Percentiles rank a stretch among this genome's conserved stretches.
Conservation (phyloP, 2,888 invertebrate species). For the Noctuana brunneofusca region DNA sequence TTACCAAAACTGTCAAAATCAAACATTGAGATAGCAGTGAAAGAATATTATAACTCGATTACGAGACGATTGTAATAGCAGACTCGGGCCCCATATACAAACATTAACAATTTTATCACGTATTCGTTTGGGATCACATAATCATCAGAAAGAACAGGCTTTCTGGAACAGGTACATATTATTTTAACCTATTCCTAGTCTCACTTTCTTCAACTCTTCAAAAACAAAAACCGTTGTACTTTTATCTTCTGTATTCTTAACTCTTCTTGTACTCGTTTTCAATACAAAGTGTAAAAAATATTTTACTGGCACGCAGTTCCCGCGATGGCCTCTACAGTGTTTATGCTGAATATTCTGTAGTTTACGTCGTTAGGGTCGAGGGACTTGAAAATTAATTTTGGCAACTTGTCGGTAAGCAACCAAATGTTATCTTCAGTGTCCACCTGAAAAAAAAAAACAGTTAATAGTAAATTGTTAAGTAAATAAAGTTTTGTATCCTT, state of each 20-base stretch:
- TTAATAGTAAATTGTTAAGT: neutral
- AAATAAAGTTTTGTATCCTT: neutral
- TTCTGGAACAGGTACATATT: neutral
- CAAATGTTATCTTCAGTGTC: slow-evolving; percentile 83
- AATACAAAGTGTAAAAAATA: neutral
- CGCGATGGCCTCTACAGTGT: slow-evolving; percentile 79
- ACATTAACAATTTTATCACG: neutral
- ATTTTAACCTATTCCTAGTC: neutral
- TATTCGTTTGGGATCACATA: neutral
- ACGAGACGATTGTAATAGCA: too few species aligned
- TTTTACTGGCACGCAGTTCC: slow-evolving; percentile 79
- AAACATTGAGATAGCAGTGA: too few species aligned
- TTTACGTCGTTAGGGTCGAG: slow-evolving; percentile 87
- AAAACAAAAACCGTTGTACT: neutral
- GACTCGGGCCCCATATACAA: neutral
- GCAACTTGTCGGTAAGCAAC: slow-evolving; percentile 90
- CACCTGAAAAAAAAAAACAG: slow-evolving; percentile 66
- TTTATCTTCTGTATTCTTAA: neutral
- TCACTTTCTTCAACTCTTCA: neutral
- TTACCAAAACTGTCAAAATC: too few species aligned
- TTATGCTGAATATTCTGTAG: slow-evolving; percentile 84
- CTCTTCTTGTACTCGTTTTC: neutral
- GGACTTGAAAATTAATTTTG: slow-evolving; percentile 85
- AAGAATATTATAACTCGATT: too few species aligned
- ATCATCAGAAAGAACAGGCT: too few species aligned